Base-by-base conservation (phyloP, 2,888 invertebrate species). In the Xestia rhomboidea region DNA sequence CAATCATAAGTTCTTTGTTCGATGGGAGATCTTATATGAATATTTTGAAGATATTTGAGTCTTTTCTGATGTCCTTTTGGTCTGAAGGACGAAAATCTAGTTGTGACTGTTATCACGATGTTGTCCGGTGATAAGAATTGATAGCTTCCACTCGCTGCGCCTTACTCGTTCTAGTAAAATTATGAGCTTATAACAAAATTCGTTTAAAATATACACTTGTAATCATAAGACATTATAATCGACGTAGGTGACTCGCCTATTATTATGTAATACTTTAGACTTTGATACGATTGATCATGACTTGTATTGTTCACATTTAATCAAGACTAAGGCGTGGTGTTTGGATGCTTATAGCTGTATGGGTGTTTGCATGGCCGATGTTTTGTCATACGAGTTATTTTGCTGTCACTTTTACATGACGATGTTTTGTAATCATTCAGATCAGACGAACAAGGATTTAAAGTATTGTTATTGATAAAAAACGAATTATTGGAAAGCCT, bases 121-220 rank as follows among this genome's bases (percentile, higher is more conserved):
- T 67, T 38, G 88, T 89, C 90, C 89, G 89, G 76, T 86, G 84
- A 89, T 89, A 80, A 63, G 86, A 85, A 90, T 84, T 80, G 85
- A 87, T 69, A 60, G 69, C 77, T 66, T 83, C 84, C 89, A 85
- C 51, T 80, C 86, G 83, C 88, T 90, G 81, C 87, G 89, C 85
- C 88, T 81, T 87, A 85, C 80, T 87, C 80, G 75, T 75, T 63
- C 68, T 83, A 86, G 83, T 84, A 79, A 85, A 87, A 82, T 86
- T 83, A 85, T 86, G 87, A 88, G 86, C 87, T 88, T 89, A n/a
- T n/a, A 86, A 77, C 73, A 68, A 85, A 88, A 87, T 87, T 88
- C 79, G 27, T 88, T 87, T 87, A 83, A 83, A 88, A 73, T 83
- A 84, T 88, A 82, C 77, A 88, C 81, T 57, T 85, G 64, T 88